A percentile compares a stretch with the other conserved stretches of the same genome.
Evolutionary conservation across 2,797 vertebrate species (phyloP).

Genomic region (Anisognathus igniventris): DNA sequence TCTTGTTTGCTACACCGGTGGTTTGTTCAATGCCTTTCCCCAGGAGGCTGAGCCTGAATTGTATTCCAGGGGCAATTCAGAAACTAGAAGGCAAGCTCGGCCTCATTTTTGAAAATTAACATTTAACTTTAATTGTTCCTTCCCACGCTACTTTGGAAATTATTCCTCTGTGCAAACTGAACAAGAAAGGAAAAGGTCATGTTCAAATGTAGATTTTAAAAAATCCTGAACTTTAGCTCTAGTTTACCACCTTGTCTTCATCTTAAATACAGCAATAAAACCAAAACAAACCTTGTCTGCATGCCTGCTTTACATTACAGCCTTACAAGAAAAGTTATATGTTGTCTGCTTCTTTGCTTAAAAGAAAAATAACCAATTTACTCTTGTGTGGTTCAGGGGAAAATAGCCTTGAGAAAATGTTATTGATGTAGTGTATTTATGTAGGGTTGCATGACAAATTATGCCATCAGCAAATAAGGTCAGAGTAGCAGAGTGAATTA

Average conservation of each 20-base stretch:
- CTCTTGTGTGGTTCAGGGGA: constrained; percentile 58
- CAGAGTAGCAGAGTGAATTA: constrained; percentile 52
- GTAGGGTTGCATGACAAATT: constrained; percentile 76
- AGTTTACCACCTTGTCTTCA: constrained; percentile 26
- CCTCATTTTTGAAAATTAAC: constrained; percentile 54
- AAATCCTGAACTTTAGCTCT: neutral
- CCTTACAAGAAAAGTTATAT: constrained; percentile 44
- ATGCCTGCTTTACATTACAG: constrained; percentile 44
- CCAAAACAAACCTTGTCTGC: constrained; percentile 18
- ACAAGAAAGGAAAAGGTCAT: constrained; percentile 49
- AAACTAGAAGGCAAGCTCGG: constrained; percentile 6
- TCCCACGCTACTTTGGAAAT: constrained; percentile 15
- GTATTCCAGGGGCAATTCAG: neutral
- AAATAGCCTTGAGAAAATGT: constrained; percentile 73
- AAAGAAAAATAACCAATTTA: constrained; percentile 71
- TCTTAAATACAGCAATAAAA: constrained; percentile 28
- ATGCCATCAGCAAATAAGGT: constrained; percentile 76
- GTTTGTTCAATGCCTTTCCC: neutral
- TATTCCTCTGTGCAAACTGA: constrained; percentile 27
- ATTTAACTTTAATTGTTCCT: constrained; percentile 60
- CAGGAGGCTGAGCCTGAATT: neutral
- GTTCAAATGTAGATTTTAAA: neutral
- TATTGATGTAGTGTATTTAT: constrained; percentile 74
- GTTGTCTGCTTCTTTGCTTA: constrained; percentile 36
- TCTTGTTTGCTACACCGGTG: neutral